Percentiles rank a stretch among this genome's conserved stretches.
Conservation (phyloP, 2,888 invertebrate genomes). For the Coenonympha arcania region DNA sequence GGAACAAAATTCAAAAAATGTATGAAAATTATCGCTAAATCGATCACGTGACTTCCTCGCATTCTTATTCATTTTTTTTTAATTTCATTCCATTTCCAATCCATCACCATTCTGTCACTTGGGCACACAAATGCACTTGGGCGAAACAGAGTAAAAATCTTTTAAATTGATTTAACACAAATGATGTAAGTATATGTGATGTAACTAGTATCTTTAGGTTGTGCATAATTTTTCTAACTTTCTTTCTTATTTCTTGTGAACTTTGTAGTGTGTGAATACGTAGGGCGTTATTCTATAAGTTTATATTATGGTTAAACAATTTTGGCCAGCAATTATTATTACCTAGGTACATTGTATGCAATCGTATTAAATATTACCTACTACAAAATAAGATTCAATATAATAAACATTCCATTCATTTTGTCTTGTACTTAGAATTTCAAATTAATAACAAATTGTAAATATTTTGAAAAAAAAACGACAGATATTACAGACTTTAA, state of each 20-base stretch:
- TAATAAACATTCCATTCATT: conserved; percentile 37
- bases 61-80: no score
- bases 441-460: conserved; percentile 44
- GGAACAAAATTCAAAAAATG: no score
- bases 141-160: no score
- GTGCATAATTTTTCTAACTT: no score
- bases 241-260: not conserved
- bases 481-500: conserved; percentile 65
- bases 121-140: no score
- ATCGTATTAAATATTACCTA: conserved; percentile 16
- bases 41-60: no score
- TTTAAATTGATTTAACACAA: no score
- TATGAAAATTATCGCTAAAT: no score
- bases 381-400: conserved; percentile 21
- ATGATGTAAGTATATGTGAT: no score
- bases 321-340: conserved; percentile 5
- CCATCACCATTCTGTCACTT: no score
- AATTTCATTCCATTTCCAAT: no score
- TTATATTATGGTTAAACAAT: not conserved
- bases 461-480: conserved; percentile 47
- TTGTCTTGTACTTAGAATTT: conserved; percentile 57
- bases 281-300: conserved; percentile 15
- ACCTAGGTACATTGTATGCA: not conserved
- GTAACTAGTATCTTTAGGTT: no score
- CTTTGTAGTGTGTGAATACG: not conserved